Evolutionary conservation across 2,797 vertebrate species (phyloP).

Genomic region (Salarias fasciatus): DNA sequence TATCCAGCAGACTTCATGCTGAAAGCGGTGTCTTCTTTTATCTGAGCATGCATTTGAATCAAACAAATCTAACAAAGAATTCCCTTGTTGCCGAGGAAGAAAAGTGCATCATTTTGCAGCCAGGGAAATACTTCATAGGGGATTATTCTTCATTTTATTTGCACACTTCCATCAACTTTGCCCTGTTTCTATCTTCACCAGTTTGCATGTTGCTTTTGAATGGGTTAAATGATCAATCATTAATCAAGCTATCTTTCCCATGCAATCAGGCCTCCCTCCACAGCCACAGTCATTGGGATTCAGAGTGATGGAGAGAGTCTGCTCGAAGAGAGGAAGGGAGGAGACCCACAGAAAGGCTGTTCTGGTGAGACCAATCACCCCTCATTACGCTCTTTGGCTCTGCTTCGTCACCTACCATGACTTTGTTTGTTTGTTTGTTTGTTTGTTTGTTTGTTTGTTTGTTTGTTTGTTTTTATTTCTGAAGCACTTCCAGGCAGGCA

Average conservation of each 20-base stretch:
- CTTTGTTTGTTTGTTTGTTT: too few relatives aligned
- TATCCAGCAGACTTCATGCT: constrained; percentile 19
- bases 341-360: constrained; percentile 88
- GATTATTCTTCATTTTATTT: too few relatives aligned
- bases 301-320: constrained; percentile 90
- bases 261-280: constrained; percentile 90
- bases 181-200: not conserved
- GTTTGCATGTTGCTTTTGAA: not conserved
- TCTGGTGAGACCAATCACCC: constrained; percentile 78
- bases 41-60: constrained; percentile 7
- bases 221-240: too few relatives aligned
- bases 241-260: constrained; percentile 21
- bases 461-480: too few relatives aligned
- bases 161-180: not conserved
- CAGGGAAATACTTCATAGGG: too few relatives aligned
- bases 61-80: not conserved
- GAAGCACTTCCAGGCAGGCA: constrained; percentile 4
- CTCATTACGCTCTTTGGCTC: constrained; percentile 21
- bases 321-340: constrained; percentile 91
- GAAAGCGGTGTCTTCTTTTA: constrained; percentile 5
- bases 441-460: too few relatives aligned
- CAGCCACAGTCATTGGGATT: constrained; percentile 90
- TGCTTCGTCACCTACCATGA: constrained; percentile 23
- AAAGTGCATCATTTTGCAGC: not conserved
- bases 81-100: not conserved